Conservation (phyloP, 2,888 invertebrate genomes). For the Flexamia atlantica region DNA sequence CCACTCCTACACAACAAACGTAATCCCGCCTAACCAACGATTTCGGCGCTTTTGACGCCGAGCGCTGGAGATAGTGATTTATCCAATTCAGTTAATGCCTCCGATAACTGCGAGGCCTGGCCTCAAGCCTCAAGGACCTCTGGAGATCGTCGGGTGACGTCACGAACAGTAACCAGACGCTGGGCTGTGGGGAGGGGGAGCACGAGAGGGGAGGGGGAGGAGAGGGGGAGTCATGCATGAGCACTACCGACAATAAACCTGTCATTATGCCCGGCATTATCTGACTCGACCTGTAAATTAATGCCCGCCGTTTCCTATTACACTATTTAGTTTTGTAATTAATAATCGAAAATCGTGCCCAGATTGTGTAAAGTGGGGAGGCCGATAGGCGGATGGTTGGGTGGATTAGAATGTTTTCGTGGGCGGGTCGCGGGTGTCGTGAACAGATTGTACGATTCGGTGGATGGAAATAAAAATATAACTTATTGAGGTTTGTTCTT, state of each 20-base stretch:
- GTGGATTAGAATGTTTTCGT: background rate
- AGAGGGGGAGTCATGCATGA: constrained; percentile 51
- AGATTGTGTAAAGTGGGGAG: constrained; percentile 35
- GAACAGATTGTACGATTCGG: too few species aligned
- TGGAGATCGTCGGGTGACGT: constrained; percentile 60
- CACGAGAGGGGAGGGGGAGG: background rate
- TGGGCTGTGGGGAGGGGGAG: background rate
- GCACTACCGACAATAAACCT: constrained; percentile 51
- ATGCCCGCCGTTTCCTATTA: constrained; percentile 50
- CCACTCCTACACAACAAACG: too few species aligned
- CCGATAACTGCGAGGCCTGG: constrained; percentile 15
- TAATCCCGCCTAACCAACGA: constrained; percentile 64
- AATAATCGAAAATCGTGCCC: constrained; percentile 47
- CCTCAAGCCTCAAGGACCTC: constrained; percentile 48
- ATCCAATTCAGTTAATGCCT: constrained; percentile 14
- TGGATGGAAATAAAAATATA: too few species aligned
- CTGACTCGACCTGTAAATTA: constrained; percentile 17
- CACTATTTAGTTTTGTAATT: constrained; percentile 53
- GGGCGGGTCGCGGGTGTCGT: background rate
- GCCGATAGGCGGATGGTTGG: constrained; percentile 1
- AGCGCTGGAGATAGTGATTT: constrained; percentile 64
- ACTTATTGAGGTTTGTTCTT: too few species aligned
- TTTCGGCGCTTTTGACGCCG: constrained; percentile 61
- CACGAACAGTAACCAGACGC: constrained; percentile 57
- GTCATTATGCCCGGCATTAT: constrained; percentile 29